A percentile compares a stretch with the other conserved stretches of the same genome.
These are phyloP conservation scores for Aplidium turbinatum DNA, from an alignment of 23 tunicate species.

Conservation along the genomic window DNA sequence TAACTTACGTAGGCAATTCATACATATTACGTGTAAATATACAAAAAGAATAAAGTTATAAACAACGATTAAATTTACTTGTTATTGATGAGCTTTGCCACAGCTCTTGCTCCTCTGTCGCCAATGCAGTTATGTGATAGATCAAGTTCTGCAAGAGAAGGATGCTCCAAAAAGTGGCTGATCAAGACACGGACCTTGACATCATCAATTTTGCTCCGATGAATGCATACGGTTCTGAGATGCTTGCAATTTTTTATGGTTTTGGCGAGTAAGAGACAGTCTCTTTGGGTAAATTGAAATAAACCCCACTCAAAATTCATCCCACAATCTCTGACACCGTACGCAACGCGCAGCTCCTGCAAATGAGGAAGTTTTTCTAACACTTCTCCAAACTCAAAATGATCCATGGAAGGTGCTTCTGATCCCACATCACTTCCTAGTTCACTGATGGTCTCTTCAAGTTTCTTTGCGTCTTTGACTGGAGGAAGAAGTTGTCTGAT, in stretches of 20 bases:
- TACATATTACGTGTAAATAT: too few relatives aligned
- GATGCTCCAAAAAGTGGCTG: conserved; percentile 84
- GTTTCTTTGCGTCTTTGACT: conserved; percentile 54
- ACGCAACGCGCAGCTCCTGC: conserved; percentile 67
- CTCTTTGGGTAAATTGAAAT: conserved; percentile 89
- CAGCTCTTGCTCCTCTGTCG: conserved; percentile 89
- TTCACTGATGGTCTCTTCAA: conserved; percentile 85
- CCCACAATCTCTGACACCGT: conserved; percentile 88
- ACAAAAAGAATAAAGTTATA: neutral
- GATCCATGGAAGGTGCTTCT: conserved; percentile 78
- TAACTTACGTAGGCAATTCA: too few relatives aligned
- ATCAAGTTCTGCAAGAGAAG: conserved; percentile 59
- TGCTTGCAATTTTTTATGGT: conserved; percentile 55
- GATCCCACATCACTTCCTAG: conserved; percentile 73
- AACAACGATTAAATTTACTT: conserved; percentile 15
- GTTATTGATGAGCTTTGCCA: conserved; percentile 93
- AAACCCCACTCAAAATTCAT: conserved; percentile 99
- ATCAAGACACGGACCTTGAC: conserved; percentile 60
- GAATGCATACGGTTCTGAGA: conserved; percentile 57
- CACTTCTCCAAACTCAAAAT: conserved; percentile 70
- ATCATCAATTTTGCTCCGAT: conserved; percentile 90
- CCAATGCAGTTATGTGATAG: conserved; percentile 85
- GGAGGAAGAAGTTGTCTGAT: conserved; percentile 91
- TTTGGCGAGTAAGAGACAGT: conserved; percentile 72
- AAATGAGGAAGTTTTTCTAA: conserved; percentile 63